Evolutionary conservation across 2,797 vertebrate species (phyloP), one percentile per base, ranked within the genome.

Genomic region (Oceanodroma leucorhoa): DNA sequence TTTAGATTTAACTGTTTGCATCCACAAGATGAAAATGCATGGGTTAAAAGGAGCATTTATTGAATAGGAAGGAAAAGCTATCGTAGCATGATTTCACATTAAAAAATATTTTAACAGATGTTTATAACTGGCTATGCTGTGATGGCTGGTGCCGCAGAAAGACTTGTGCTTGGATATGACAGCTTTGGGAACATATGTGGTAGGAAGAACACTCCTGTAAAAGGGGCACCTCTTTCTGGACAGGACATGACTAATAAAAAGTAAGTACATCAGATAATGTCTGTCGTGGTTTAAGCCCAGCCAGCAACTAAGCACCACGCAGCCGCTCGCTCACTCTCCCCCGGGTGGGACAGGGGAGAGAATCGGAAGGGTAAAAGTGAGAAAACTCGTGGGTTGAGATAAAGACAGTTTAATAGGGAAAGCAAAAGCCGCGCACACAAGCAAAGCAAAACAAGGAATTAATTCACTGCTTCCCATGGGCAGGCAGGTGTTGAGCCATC

Each of bases 171-270:
- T 24, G 98, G 98, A 75, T 98, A 98, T 21, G 98, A 98, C 96
- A 98, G 98, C 94, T 98, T 97, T 14, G 98, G 98, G 80, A 98
- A 98, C 3, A 23, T 98, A 57, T 98, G 98, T 94, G 98, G 98
- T 75, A 97, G 77, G 96, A 98, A 91, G 95, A 98, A 98, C 83
- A 83, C 91, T 67, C 98, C 98, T 2, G 96, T 98, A 54, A 79
- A 95, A 54, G 98, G 98, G 15, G 98, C 98, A 38, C 97, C 98
- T 19, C 97, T 98, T 91, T 98, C 98, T 32, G 98, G 98, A 87
- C 96, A 96, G 94, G 98, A 98, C 95, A 98, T 98, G 98, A 98
- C 96, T 57, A 94, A 93, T 58, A 98, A 95, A 88, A 98, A 97
- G 98, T 98, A 96, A 97, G 98, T 97, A 83, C 13, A 27, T 70